A percentile compares a stretch with the other conserved stretches of the same genome.
Evolutionary conservation across 1,140 invertebrate genomes (phyloP).

Genomic region (Drosophila bipectinata): DNA sequence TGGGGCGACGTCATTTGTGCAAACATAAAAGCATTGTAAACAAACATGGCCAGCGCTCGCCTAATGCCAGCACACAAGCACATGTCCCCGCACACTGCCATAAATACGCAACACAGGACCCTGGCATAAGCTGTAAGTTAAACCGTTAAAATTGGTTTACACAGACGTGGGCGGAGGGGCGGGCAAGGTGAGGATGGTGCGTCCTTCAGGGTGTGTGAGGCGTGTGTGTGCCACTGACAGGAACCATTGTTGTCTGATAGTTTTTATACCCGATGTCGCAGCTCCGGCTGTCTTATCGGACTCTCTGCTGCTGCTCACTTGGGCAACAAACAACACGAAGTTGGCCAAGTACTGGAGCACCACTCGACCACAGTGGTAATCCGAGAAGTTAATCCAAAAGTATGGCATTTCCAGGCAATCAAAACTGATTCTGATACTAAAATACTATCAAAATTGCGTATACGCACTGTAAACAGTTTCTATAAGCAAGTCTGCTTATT

Average conservation of each 20-base stretch:
- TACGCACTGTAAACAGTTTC: not conserved
- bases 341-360: constrained; percentile 48
- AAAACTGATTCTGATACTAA: not conserved
- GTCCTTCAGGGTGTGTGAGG: constrained; percentile 3
- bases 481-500: not conserved
- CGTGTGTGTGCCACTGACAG: constrained; percentile 34
- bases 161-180: constrained; percentile 2
- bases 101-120: constrained; percentile 9
- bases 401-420: not conserved
- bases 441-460: not conserved
- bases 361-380: constrained; percentile 30
- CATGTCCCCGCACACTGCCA: not conserved
- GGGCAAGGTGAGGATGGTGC: not conserved
- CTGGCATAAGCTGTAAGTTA: constrained; percentile 65
- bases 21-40: constrained; percentile 82
- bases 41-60: constrained; percentile 71
- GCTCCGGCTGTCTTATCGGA: constrained; percentile 43
- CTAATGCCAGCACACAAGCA: constrained; percentile 49
- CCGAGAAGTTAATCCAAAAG: constrained; percentile 3
- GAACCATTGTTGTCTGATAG: constrained; percentile 53
- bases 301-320: constrained; percentile 45
- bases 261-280: constrained; percentile 11
- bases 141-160: constrained; percentile 80
- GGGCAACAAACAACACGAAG: constrained; percentile 40
- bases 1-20: constrained; percentile 65